Conservation (phyloP, 2,797 vertebrate species). For the Meriones psammophilus region DNA sequence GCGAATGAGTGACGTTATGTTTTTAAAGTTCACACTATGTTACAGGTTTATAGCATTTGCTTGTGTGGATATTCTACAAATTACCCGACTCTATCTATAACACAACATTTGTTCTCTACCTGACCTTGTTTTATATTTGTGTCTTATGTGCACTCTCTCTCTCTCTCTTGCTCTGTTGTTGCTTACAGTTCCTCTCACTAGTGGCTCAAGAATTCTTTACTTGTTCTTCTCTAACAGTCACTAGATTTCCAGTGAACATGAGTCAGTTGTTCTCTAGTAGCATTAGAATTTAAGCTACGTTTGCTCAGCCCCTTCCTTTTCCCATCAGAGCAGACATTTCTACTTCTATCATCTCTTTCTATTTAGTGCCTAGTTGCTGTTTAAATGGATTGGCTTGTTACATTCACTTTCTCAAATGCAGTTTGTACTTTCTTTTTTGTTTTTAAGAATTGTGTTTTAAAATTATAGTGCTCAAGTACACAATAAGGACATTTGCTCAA, state of each 20-base stretch:
- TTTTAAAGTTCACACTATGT: background rate
- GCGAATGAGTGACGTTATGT: background rate
- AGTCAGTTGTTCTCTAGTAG: background rate
- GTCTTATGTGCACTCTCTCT: background rate
- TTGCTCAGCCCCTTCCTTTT: background rate
- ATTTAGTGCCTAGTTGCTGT: background rate
- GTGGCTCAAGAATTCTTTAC: background rate
- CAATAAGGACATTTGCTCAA: no score
- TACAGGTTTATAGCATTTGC: background rate
- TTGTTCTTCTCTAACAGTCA: background rate
- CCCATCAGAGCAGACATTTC: background rate
- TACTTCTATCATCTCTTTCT: constrained; percentile 42
- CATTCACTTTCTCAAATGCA: constrained; percentile 48
- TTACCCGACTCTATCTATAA: background rate
- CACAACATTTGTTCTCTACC: background rate
- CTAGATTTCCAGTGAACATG: background rate
- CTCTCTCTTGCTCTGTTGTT: background rate
- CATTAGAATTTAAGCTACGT: background rate
- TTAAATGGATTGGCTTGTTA: constrained; percentile 39
- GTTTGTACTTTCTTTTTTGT: background rate
- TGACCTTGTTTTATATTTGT: background rate
- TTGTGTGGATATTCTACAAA: constrained; percentile 20
- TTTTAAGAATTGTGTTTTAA: background rate
- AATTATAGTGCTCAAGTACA: background rate
- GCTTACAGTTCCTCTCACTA: background rate